These are phyloP conservation scores for Bactericera cockerelli DNA, from an alignment of 1,140 invertebrate species.

Conservation along the genomic window DNA sequence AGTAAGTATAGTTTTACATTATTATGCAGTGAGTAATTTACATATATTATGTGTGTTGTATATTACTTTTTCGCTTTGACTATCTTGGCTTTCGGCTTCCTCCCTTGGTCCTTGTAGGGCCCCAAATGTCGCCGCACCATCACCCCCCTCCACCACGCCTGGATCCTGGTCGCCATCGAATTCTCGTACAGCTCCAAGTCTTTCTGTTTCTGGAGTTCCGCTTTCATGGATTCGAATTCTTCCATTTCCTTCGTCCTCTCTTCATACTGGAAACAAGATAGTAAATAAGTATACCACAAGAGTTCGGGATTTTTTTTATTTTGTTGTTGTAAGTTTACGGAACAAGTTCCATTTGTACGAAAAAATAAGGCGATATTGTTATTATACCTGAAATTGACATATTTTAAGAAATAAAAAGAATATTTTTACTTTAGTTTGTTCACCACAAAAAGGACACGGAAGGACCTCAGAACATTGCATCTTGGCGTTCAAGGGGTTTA, in stretches of 20 bases:
- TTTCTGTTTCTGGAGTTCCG: constrained; percentile 13
- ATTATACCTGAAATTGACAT: neutral
- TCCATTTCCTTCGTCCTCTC: constrained; percentile 17
- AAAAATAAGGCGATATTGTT: neutral
- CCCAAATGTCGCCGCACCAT: constrained; percentile 48
- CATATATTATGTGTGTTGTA: too few relatives aligned
- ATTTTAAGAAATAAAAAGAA: neutral
- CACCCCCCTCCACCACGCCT: constrained; percentile 51
- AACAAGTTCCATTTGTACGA: too few relatives aligned
- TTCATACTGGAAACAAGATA: constrained; percentile 11
- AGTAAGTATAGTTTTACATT: too few relatives aligned
- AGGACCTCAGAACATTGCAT: too few relatives aligned
- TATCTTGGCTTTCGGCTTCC: neutral
- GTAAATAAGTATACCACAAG: neutral
- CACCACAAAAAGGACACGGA: too few relatives aligned
- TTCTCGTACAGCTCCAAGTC: constrained; percentile 13
- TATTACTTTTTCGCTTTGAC: neutral
- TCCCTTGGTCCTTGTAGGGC: constrained; percentile 31
- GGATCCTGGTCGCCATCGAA: constrained; percentile 33
- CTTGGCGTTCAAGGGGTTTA: too few relatives aligned
- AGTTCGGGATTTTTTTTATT: neutral
- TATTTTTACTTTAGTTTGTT: neutral
- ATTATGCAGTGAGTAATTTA: too few relatives aligned
- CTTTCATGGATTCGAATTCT: constrained; percentile 13
- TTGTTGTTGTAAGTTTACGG: too few relatives aligned